Conservation (phyloP, 1,140 invertebrate genomes). For the Magallana angulata region DNA sequence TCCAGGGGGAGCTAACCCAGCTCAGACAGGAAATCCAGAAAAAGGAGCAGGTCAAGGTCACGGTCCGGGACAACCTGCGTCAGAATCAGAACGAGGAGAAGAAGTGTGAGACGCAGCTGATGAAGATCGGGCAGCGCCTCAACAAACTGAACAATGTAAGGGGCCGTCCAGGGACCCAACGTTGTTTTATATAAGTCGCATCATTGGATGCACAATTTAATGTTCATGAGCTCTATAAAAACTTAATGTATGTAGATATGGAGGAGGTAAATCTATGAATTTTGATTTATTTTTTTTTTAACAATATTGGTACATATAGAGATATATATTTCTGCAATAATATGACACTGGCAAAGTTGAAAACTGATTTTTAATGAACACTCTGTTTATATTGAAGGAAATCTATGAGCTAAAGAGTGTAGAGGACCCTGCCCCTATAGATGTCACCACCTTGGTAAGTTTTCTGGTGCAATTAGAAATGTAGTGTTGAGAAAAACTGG, state of each 20-base stretch:
- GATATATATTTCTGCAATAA: too few species aligned
- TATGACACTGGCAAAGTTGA: too few species aligned
- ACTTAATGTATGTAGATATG: too few species aligned
- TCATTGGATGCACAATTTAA: too few species aligned
- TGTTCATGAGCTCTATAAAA: too few species aligned
- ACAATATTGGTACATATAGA: too few species aligned
- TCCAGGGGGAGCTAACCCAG: slow-evolving; percentile 59
- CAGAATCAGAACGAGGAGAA: slow-evolving; percentile 69
- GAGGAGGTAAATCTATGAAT: too few species aligned
- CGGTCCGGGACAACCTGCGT: slow-evolving; percentile 58
- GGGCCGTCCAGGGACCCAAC: not conserved
- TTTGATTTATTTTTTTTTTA: too few species aligned
- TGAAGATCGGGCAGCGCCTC: slow-evolving; percentile 68
- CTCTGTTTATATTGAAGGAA: slow-evolving; percentile 65
- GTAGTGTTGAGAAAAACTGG: too few species aligned
- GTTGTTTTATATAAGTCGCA: too few species aligned
- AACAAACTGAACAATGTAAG: slow-evolving; percentile 59
- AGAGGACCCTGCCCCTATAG: slow-evolving; percentile 76
- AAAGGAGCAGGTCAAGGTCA: slow-evolving; percentile 49
- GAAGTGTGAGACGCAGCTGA: slow-evolving; percentile 67
- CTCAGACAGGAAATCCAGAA: slow-evolving; percentile 57
- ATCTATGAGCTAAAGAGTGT: slow-evolving; percentile 72
- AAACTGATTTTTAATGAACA: too few species aligned
- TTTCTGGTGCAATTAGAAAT: too few species aligned
- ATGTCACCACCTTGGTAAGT: slow-evolving; percentile 68